Conservation (phyloP, 2,797 vertebrate genomes). For the Anolis apletophallus region DNA sequence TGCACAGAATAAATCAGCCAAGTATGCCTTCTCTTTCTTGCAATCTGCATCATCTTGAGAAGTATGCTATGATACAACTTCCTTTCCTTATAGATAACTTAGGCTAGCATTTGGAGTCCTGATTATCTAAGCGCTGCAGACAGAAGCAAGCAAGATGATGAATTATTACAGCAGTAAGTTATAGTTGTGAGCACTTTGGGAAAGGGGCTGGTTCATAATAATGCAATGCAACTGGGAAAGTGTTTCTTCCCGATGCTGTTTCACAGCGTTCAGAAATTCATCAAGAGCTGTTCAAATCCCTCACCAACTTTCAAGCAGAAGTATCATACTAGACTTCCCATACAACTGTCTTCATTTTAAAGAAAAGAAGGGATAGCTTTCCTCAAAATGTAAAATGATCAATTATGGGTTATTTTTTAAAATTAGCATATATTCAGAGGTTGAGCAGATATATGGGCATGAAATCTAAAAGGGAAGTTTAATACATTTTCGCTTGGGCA, state of each 20-base stretch:
- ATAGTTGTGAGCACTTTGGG: not conserved
- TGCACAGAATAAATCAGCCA: not conserved
- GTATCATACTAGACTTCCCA: not conserved
- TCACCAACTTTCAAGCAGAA: not conserved
- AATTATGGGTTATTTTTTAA: not conserved
- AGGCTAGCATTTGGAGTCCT: not conserved
- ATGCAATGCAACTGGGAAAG: slow-evolving; percentile 1
- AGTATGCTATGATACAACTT: not conserved
- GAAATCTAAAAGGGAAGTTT: not conserved
- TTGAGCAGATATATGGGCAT: not conserved
- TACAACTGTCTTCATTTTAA: not conserved
- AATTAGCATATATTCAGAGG: too few relatives aligned
- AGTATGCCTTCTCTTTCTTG: not conserved
- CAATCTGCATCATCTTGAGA: not conserved
- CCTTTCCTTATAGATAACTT: slow-evolving; percentile 14
- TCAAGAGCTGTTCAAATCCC: not conserved
- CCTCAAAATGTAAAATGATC: not conserved
- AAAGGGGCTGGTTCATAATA: slow-evolving; percentile 2
- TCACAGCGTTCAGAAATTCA: not conserved
- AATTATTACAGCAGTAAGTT: slow-evolving; percentile 14
- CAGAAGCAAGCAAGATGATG: slow-evolving; percentile 1
- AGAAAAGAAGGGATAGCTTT: not conserved
- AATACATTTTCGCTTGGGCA: too few relatives aligned
- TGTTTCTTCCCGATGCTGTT: not conserved
- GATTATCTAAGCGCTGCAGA: slow-evolving; percentile 10